Evolutionary conservation across 2,888 invertebrate species (phyloP).

Genomic region (Drosophila koepferae): DNA sequence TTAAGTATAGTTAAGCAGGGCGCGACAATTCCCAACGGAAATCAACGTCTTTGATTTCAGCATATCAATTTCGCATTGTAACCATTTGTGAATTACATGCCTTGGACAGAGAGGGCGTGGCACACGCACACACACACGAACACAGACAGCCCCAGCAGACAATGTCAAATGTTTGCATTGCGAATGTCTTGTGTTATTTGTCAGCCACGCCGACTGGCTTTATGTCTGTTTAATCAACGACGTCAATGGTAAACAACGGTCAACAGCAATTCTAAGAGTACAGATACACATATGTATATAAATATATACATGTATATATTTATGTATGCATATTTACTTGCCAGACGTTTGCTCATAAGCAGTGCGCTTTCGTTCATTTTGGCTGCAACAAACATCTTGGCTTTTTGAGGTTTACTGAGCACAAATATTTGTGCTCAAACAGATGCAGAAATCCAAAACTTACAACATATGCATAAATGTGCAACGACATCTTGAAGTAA

Average conservation of each 20-base stretch:
- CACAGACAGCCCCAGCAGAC: constrained; percentile 1
- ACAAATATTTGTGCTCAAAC: constrained; percentile 70
- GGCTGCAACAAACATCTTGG: constrained; percentile 69
- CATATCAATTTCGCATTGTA: constrained; percentile 67
- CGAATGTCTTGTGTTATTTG: constrained; percentile 56
- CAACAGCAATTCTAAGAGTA: constrained; percentile 45
- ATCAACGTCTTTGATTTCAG: constrained; percentile 79
- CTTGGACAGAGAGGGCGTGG: constrained; percentile 29
- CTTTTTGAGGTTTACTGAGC: constrained; percentile 65
- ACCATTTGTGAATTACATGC: constrained; percentile 41
- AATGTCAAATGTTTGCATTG: constrained; percentile 48
- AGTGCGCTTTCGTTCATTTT: constrained; percentile 43
- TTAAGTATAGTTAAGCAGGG: constrained; percentile 54
- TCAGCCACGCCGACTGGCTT: constrained; percentile 55
- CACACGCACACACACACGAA: constrained; percentile 9
- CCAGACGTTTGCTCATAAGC: constrained; percentile 20
- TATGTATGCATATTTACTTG: constrained; percentile 1
- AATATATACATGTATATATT: not conserved
- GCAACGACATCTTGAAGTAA: constrained; percentile 2
- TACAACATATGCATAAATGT: constrained; percentile 29
- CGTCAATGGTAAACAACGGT: constrained; percentile 72
- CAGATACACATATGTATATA: constrained; percentile 4
- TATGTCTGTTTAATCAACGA: constrained; percentile 76
- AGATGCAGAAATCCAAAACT: constrained; percentile 50
- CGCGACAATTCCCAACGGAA: constrained; percentile 74